A percentile compares a stretch with the other conserved stretches of the same genome.
These are phyloP conservation scores for Entomobrya proxima DNA, from an alignment of 2,888 invertebrate genomes.

Conservation along the genomic window DNA sequence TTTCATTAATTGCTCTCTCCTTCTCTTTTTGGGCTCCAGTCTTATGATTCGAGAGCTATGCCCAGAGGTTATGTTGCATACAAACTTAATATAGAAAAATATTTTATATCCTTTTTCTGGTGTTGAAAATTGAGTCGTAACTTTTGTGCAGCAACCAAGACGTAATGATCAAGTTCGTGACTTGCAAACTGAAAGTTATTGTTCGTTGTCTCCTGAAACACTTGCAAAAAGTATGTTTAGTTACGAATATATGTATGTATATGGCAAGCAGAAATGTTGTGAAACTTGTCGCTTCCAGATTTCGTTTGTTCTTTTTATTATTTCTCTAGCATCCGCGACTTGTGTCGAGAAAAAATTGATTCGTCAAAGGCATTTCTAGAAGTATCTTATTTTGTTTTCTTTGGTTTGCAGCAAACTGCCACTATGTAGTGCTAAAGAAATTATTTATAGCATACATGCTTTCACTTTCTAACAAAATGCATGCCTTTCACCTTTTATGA, in stretches of 20 bases:
- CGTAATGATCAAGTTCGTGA: not conserved
- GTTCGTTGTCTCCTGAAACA: not conserved
- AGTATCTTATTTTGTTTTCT: no score
- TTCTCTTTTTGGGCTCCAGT: not conserved
- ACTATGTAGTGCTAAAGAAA: no score
- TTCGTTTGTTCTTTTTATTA: conserved; percentile 31
- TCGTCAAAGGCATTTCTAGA: no score
- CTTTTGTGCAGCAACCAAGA: not conserved
- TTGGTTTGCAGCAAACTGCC: no score
- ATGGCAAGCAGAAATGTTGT: not conserved
- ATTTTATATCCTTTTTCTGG: not conserved
- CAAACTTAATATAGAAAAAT: conserved; percentile 1
- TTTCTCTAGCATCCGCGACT: no score
- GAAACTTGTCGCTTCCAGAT: conserved; percentile 46
- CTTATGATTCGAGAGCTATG: conserved; percentile 14
- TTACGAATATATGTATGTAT: not conserved
- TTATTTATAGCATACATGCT: no score
- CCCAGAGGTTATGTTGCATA: not conserved
- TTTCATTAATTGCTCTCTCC: conserved; percentile 7
- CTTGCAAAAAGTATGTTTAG: not conserved
- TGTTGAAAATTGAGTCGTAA: not conserved
- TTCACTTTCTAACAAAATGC: no score
- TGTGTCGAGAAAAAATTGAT: no score
- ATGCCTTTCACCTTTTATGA: no score
- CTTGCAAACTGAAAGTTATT: not conserved